Base-by-base conservation (phyloP, 2,797 vertebrate genomes). In the Intellagama lesueurii region DNA sequence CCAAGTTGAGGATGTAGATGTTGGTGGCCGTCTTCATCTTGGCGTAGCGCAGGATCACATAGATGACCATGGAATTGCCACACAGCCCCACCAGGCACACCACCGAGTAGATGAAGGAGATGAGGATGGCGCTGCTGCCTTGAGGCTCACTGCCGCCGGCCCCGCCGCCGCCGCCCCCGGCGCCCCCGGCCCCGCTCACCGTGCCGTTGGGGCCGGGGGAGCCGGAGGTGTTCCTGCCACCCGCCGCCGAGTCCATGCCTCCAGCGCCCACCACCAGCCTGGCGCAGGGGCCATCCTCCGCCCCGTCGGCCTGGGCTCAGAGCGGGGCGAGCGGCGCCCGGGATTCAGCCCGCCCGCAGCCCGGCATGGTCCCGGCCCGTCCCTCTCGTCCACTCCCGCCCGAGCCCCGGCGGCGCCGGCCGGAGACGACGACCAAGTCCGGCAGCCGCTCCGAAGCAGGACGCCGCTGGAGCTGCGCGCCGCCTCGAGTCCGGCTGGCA, bases 1-100 rank as follows among this genome's bases (percentile, higher is more conserved):
- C 98, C 96, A 98, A 90, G 96, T 98, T 98, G 79, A 98, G 96
- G 91, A 98, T 98, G 95, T 98, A 98, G 93, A 98, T 98, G 94
- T 98, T 98, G 75, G 98, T 98, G 87, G 98, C 98, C 0, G 98
- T 98, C 96, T 98, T 98, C 98, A 98, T 98, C 94, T 98, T 98
- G 85, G 98, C 98, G 16, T 98, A 98, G 82, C 98, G 97, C 44
- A 98, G 97, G 94, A 98, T 98, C 87, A 98, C 98, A 2, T 98
- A 98, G 94, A 98, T 98, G 88, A 98, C 98, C 97, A 98, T 98
- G 91, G 98, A 98, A 96, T 98, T 98, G 79, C 98, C 98, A 26
- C 98, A 98, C 93, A 98, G 97, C 85, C 98, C 98, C 89, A 98
- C 97, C 91, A 98, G 95, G 90, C 98, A 98, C 83, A 98, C 98